phyloP scores from a whole-genome alignment of 1,140 invertebrate genomes.

The Trichoplusia ni region DNA sequence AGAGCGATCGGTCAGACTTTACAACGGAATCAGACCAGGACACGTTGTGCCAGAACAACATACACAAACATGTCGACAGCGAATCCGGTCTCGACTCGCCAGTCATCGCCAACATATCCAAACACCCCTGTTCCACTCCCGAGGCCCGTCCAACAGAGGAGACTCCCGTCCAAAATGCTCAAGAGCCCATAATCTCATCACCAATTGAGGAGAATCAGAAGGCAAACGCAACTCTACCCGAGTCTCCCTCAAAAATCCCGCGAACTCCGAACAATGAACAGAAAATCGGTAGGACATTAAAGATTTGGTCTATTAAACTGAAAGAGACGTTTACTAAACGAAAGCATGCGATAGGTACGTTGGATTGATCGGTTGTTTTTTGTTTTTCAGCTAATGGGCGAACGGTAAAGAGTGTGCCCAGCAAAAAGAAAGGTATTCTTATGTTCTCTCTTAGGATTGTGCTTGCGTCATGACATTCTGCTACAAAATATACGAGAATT shows the following conservation, averaged over 20 bases:
- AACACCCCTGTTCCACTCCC: background rate
- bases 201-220: background rate
- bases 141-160: background rate
- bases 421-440: conserved; percentile 50
- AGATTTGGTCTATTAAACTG: conserved; percentile 27
- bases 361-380: conserved; percentile 30
- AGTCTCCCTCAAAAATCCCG: conserved; percentile 13
- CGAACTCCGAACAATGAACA: conserved; percentile 36
- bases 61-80: background rate
- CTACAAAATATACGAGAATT: too few species aligned
- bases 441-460: background rate
- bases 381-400: conserved; percentile 50
- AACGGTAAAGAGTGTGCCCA: conserved; percentile 39
- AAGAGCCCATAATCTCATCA: background rate
- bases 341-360: conserved; percentile 30
- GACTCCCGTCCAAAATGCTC: too few species aligned
- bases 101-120: background rate
- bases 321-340: conserved; percentile 30
- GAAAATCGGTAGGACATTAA: conserved; percentile 51
- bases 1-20: conserved; percentile 55
- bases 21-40: conserved; percentile 59
- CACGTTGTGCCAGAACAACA: conserved; percentile 9
- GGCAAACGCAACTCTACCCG: background rate
- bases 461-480: too few species aligned
- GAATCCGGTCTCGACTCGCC: background rate